Percentiles rank a stretch among this genome's conserved stretches.
These are phyloP conservation scores for Charaxes varanes DNA, from an alignment of 1,140 invertebrate genomes.

Conservation along the genomic window DNA sequence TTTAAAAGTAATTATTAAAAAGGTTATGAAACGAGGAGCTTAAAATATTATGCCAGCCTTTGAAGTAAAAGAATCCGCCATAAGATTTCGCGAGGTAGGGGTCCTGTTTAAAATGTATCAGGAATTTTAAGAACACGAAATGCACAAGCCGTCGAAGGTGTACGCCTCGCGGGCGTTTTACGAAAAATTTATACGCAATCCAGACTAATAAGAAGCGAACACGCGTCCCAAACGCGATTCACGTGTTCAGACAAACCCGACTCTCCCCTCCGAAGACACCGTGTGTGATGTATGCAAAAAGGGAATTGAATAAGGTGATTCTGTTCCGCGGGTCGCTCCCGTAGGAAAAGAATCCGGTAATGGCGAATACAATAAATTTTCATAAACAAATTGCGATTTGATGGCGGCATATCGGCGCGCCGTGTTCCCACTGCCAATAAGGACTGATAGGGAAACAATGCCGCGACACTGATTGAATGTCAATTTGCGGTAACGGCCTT, in stretches of 20 bases:
- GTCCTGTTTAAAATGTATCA: conserved; percentile 1
- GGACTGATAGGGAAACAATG: conserved; percentile 72
- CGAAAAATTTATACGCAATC: conserved; percentile 35
- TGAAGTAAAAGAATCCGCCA: too few relatives aligned
- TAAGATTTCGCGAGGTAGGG: neutral
- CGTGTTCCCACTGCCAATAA: conserved; percentile 63
- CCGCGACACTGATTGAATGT: conserved; percentile 69
- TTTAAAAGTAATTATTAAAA: too few relatives aligned
- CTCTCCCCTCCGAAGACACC: conserved; percentile 50
- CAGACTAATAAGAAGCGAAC: conserved; percentile 66
- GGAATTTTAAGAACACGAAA: conserved; percentile 12
- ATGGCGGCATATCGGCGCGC: conserved; percentile 64
- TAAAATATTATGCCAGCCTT: too few relatives aligned
- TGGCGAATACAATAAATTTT: conserved; percentile 74
- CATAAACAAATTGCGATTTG: conserved; percentile 74
- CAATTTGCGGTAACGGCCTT: conserved; percentile 50
- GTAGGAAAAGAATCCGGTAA: conserved; percentile 71
- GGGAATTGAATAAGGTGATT: conserved; percentile 74
- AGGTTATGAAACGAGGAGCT: too few relatives aligned
- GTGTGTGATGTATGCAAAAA: conserved; percentile 72
- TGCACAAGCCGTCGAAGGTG: conserved; percentile 20
- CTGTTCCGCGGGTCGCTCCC: conserved; percentile 66
- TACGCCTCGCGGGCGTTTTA: conserved; percentile 40
- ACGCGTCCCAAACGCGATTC: conserved; percentile 66
- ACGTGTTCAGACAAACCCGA: conserved; percentile 65